These are phyloP conservation scores for Blera fallax DNA, from an alignment of 2,888 invertebrate genomes.

Conservation along the genomic window DNA sequence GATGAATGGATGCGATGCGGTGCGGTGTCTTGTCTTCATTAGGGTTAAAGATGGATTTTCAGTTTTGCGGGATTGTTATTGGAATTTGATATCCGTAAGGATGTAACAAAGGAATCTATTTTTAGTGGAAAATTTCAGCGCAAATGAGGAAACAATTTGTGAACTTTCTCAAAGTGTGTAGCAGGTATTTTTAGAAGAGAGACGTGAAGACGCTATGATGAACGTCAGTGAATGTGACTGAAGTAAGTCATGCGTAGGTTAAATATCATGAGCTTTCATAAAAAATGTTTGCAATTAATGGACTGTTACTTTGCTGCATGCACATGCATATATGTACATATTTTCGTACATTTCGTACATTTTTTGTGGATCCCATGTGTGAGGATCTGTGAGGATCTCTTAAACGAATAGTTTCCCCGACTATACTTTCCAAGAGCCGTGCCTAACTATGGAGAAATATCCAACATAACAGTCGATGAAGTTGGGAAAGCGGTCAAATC, in stretches of 20 bases:
- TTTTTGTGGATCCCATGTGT: no score
- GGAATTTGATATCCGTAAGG: slow-evolving; percentile 15
- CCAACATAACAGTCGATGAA: no score
- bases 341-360: no score
- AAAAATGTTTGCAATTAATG: not conserved
- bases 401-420: no score
- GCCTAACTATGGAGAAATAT: no score
- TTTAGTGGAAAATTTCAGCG: not conserved
- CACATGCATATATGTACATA: no score
- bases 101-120: not conserved
- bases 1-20: no score
- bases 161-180: not conserved
- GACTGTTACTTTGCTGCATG: no score
- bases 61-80: slow-evolving; percentile 14
- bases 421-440: no score
- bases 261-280: not conserved
- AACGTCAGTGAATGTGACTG: not conserved
- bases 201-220: not conserved
- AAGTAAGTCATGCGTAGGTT: not conserved
- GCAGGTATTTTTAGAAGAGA: not conserved
- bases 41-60: slow-evolving; percentile 36
- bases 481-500: no score
- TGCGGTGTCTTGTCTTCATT: slow-evolving; percentile 61
- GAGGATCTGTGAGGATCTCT: no score
- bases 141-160: not conserved